Evolutionary conservation across 2,888 invertebrate species (phyloP).

Genomic region (Lasius fuliginosus): DNA sequence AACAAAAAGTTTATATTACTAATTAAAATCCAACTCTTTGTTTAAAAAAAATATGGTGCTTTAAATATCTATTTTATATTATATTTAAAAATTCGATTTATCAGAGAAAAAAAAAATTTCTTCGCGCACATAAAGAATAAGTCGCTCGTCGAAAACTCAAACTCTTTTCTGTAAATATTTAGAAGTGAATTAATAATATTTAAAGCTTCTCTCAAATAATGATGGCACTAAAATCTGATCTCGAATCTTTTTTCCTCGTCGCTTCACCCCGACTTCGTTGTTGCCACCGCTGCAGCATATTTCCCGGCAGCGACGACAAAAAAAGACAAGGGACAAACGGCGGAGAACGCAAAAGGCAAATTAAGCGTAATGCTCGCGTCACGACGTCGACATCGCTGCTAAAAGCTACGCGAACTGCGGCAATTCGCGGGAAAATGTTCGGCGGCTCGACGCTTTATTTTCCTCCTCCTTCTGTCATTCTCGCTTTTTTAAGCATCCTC

Average conservation of each 20-base stretch:
- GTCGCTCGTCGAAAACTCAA: background rate
- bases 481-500: conserved; percentile 25
- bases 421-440: conserved; percentile 61
- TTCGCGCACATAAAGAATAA: background rate
- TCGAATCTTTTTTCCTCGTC: conserved; percentile 23
- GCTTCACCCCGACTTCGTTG: conserved; percentile 48
- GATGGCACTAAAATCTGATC: conserved; percentile 12
- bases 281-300: conserved; percentile 33
- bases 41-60: background rate
- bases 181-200: background rate
- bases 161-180: background rate
- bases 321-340: conserved; percentile 47
- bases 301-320: conserved; percentile 46
- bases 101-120: background rate
- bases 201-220: background rate
- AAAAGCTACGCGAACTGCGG: conserved; percentile 52
- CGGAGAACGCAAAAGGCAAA: conserved; percentile 72
- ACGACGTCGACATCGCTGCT: conserved; percentile 44
- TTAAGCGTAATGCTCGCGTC: conserved; percentile 74
- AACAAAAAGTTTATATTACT: background rate
- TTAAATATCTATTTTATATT: background rate
- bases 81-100: background rate
- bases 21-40: background rate
- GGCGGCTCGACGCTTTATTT: conserved; percentile 45
- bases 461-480: background rate